Evolutionary conservation across 1,140 invertebrate genomes (phyloP), one percentile per base, ranked within the genome.

Genomic region (Globodera rostochiensis): DNA sequence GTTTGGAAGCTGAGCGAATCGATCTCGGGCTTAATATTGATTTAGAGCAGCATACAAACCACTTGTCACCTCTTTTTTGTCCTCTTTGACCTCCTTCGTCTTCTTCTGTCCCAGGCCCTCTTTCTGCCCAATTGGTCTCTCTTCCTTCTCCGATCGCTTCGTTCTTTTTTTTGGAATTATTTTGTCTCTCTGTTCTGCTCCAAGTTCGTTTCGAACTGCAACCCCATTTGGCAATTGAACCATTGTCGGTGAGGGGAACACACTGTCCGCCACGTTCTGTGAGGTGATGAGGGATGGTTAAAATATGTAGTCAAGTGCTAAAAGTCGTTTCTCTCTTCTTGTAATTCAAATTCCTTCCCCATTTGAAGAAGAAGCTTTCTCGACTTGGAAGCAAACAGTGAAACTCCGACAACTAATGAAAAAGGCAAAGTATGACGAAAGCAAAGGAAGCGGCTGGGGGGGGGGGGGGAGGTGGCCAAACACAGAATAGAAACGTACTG

Each of bases 11-110:
- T 11, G 19, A 25, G 73, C 70, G 77, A 79, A 69, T 36, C 47
- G 70, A 36, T 21, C 53, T 8, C 53, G 57, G n/a, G 66, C 49
- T 79, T 73, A 19, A 69, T 36, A 69, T 2, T 15, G 57, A 11
- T 19, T 45, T 4, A 57, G 19, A n/a, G 36, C 50, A 69, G 19
- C 3, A 70, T 36, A 69, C 69, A 70, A 73, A 36, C 45, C 11
- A 64, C 13, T 50, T 15, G n/a, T 4, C 45, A 53, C 11, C 67
- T 19, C 79, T 64, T 73, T 71, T 80, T 36, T 53, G 7, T 11
- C 73, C 66, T 36, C 73, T 64, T 21, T 79, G 50, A 6, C 73
- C 67, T 36, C 73, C 53, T 36, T 79, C 77, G 25, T 36, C 25
- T 36, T 36, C 25, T 36, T 36, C 25, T 36, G 25, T 74, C 66